phyloP scores from a whole-genome alignment of 2,113 vertebrate species.

The Drymodes brunneopygia region DNA sequence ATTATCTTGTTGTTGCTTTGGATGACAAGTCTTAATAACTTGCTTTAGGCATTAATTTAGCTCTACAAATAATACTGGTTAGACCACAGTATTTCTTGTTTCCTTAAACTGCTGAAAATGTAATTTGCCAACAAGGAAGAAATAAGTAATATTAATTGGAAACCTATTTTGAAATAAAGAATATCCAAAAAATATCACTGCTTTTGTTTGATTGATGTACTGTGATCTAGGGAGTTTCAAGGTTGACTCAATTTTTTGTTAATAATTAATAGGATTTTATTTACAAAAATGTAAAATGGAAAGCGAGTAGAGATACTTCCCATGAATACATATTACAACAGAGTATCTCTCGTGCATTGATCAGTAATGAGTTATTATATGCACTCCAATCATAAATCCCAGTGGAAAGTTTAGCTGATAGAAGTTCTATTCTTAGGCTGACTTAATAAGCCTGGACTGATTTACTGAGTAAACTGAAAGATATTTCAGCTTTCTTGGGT shows the following conservation, averaged over 20 bases:
- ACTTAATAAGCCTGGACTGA: constrained; percentile 4
- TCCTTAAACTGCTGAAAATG: background rate
- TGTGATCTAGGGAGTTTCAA: background rate
- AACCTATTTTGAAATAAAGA: background rate
- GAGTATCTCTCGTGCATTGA: constrained; percentile 8
- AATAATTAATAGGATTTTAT: constrained; percentile 41
- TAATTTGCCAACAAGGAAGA: background rate
- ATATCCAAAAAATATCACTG: background rate
- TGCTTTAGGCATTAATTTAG: background rate
- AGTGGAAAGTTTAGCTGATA: constrained; percentile 23
- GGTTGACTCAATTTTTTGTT: constrained; percentile 7
- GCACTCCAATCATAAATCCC: constrained; percentile 35
- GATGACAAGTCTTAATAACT: background rate
- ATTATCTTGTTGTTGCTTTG: background rate
- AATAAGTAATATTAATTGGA: background rate
- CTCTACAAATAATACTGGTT: background rate
- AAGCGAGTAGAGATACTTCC: background rate
- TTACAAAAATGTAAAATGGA: constrained; percentile 35
- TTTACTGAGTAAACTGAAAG: background rate
- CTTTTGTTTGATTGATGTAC: background rate
- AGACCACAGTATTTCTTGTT: background rate
- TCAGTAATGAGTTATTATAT: constrained; percentile 50
- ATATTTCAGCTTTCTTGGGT: background rate
- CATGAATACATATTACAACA: constrained; percentile 26
- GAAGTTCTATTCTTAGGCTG: constrained; percentile 3